Evolutionary conservation across 2,888 invertebrate genomes (phyloP).

Genomic region (Allolobophora icterica): DNA sequence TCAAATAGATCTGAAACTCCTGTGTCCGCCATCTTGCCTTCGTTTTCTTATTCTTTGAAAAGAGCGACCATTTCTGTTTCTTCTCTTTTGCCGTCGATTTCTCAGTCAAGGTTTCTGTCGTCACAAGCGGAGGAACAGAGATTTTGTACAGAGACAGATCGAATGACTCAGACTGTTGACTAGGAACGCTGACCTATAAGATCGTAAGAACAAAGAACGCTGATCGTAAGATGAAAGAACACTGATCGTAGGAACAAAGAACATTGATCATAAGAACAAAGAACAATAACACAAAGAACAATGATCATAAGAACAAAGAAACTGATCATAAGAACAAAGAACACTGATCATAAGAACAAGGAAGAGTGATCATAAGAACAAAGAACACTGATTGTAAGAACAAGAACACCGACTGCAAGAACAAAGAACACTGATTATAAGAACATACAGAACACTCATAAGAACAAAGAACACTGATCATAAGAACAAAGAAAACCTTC

Average conservation of each 20-base stretch:
- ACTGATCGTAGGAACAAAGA: not conserved
- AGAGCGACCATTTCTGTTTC: slow-evolving; percentile 28
- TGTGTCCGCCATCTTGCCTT: not conserved
- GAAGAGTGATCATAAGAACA: too few species aligned
- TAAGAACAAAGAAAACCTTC: too few species aligned
- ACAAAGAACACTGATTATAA: not conserved
- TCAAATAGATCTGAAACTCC: not conserved
- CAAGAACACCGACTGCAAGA: not conserved
- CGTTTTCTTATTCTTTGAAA: slow-evolving; percentile 28
- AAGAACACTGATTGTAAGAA: not conserved
- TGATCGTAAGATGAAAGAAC: not conserved
- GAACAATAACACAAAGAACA: not conserved
- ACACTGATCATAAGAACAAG: not conserved
- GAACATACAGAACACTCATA: not conserved
- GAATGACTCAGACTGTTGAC: not conserved
- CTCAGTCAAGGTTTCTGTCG: not conserved
- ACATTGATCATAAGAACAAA: not conserved
- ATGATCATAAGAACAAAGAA: not conserved
- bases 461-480: too few species aligned
- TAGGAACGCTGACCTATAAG: not conserved
- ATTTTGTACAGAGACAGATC: not conserved
- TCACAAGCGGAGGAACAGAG: not conserved
- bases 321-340: not conserved
- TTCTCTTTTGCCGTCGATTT: not conserved
- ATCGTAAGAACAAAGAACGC: not conserved